Percentiles rank a stretch among this genome's conserved stretches.
phyloP scores from a whole-genome alignment of 2,797 vertebrate species.

The Distichodus sexfasciatus region DNA sequence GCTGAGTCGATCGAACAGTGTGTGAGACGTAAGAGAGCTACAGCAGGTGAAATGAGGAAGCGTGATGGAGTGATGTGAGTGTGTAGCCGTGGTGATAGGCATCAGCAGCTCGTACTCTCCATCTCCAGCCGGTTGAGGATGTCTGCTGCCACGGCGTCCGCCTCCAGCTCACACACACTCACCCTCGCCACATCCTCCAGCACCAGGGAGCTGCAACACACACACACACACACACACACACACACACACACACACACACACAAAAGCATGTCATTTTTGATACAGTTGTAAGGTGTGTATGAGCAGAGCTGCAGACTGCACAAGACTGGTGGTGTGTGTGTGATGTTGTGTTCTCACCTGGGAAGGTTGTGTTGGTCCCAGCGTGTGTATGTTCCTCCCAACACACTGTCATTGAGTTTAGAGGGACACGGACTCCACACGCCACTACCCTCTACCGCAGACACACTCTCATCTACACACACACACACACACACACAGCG shows the following conservation, averaged over 20 bases:
- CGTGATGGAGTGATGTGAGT: no score
- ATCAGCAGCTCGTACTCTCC: conserved; percentile 77
- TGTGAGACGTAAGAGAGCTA: no score
- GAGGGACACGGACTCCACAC: conserved; percentile 62
- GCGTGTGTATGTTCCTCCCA: conserved; percentile 69
- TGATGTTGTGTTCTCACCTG: conserved; percentile 73
- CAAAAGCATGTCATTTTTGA: not conserved
- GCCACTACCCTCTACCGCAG: conserved; percentile 41
- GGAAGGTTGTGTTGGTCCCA: conserved; percentile 90
- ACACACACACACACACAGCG: conserved; percentile 13
- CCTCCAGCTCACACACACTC: conserved; percentile 97
- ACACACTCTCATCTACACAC: conserved; percentile 26
- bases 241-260: not conserved
- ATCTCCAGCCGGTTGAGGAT: conserved; percentile 94
- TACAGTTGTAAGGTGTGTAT: not conserved
- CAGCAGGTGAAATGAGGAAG: no score
- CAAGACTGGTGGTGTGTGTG: not conserved
- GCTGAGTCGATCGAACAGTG: no score
- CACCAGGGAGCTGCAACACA: conserved; percentile 82
- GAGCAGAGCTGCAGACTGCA: not conserved
- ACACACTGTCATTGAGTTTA: conserved; percentile 73
- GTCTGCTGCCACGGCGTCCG: conserved; percentile 93
- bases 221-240: not conserved
- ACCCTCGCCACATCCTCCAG: conserved; percentile 84
- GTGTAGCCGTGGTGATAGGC: not conserved